Conservation (phyloP, 2,888 invertebrate species). For the Heliconius ethilla region DNA sequence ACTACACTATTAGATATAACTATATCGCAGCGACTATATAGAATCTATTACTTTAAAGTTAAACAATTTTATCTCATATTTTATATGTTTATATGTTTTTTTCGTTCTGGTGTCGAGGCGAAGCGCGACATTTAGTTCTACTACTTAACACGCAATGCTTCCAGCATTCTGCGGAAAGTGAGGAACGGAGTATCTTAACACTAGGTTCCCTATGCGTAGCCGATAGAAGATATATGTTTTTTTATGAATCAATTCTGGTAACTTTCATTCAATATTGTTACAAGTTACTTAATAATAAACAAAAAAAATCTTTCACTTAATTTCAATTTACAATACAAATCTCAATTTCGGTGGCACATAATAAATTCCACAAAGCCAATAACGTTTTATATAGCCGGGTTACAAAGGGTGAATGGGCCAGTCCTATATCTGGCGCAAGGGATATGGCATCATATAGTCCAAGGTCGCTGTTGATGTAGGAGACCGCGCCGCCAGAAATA, state of each 20-base stretch:
- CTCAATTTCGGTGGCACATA: background rate
- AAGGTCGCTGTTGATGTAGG: constrained; percentile 2
- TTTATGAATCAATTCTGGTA: no score
- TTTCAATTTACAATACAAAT: background rate
- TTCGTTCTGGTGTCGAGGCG: background rate
- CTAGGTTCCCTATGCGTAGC: no score
- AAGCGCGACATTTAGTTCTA: background rate
- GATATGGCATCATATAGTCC: constrained; percentile 7
- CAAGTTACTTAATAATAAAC: background rate
- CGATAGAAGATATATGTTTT: background rate
- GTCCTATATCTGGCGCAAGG: constrained; percentile 17
- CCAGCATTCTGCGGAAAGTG: no score
- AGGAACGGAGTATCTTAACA: no score
- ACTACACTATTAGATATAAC: background rate
- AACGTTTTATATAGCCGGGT: constrained; percentile 21
- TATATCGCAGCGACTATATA: no score
- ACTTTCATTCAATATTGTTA: background rate
- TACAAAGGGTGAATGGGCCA: constrained; percentile 21
- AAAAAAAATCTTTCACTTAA: background rate
- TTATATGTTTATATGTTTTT: no score
- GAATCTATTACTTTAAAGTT: no score
- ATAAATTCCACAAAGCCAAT: constrained; percentile 11
- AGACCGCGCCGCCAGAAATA: constrained; percentile 15
- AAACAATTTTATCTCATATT: no score
- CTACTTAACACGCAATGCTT: no score